phyloP scores from a whole-genome alignment of 1,140 invertebrate species.

The Drosophila lowei region DNA sequence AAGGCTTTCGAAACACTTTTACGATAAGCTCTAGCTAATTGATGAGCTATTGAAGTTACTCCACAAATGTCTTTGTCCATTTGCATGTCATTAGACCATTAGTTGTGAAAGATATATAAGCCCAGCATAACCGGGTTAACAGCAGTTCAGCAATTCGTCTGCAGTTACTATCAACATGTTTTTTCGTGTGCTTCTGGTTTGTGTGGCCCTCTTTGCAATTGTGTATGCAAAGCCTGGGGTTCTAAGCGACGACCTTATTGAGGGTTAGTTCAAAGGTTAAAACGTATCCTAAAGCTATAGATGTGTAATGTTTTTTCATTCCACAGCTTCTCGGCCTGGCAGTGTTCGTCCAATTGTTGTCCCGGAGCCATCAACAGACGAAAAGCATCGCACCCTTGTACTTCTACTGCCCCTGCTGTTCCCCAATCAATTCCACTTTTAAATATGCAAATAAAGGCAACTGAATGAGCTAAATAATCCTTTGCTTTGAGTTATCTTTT shows the following conservation, averaged over 20 bases:
- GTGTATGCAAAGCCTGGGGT: constrained; percentile 2
- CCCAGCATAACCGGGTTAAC: background rate
- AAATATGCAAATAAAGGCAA: constrained; percentile 6
- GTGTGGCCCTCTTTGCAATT: constrained; percentile 8
- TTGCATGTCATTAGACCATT: background rate
- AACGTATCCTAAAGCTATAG: too few relatives aligned
- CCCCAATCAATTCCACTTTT: constrained; percentile 8
- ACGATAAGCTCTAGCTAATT: background rate
- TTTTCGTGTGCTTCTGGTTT: constrained; percentile 13
- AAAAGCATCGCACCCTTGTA: background rate
- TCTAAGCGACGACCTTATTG: background rate
- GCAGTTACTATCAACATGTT: constrained; percentile 4
- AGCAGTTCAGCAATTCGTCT: constrained; percentile 2
- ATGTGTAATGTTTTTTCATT: background rate
- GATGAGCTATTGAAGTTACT: background rate
- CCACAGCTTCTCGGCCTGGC: background rate
- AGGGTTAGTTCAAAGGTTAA: constrained; percentile 1
- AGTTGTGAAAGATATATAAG: constrained; percentile 7
- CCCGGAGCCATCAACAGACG: background rate
- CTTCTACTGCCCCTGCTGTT: constrained; percentile 11
- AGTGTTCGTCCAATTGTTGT: constrained; percentile 3
- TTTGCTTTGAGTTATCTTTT: background rate
- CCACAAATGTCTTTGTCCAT: background rate
- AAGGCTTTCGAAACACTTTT: background rate
- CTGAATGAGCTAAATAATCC: background rate